These are phyloP conservation scores for Prunella fulvescens DNA, from an alignment of 2,113 vertebrate species.

Conservation along the genomic window DNA sequence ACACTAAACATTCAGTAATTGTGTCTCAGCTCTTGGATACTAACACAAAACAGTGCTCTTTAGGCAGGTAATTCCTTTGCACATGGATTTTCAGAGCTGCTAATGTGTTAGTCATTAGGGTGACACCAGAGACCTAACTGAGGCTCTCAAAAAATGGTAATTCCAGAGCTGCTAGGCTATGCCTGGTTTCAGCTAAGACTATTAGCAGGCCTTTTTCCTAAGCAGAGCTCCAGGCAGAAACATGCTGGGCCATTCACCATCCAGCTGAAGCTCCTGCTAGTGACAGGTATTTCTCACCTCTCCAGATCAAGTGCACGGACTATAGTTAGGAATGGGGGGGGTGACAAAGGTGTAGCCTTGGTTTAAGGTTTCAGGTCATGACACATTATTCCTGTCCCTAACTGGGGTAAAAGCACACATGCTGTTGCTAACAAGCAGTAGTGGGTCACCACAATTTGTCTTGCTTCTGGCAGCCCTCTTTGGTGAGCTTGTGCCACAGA, in stretches of 20 bases:
- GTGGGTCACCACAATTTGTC: too few relatives aligned
- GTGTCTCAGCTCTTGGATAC: background rate
- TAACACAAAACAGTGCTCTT: background rate
- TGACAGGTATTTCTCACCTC: background rate
- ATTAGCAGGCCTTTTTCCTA: background rate
- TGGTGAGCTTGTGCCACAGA: background rate
- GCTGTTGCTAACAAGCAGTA: background rate
- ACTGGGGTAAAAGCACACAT: rapidly evolving
- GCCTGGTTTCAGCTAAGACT: background rate
- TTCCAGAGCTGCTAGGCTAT: background rate
- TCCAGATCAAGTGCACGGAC: background rate
- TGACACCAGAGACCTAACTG: background rate
- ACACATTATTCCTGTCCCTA: background rate
- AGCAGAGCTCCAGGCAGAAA: background rate
- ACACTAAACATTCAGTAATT: background rate
- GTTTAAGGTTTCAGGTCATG: background rate
- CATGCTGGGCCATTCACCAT: background rate
- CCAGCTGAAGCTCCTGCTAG: background rate
- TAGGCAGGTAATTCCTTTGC: background rate
- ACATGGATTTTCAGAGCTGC: background rate
- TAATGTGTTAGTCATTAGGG: background rate
- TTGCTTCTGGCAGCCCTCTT: background rate
- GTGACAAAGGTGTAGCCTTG: background rate
- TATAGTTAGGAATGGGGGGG: background rate
- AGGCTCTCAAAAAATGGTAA: background rate